Evolutionary conservation across 2,113 vertebrate genomes (phyloP).

Genomic region (Oxyruncus cristatus): DNA sequence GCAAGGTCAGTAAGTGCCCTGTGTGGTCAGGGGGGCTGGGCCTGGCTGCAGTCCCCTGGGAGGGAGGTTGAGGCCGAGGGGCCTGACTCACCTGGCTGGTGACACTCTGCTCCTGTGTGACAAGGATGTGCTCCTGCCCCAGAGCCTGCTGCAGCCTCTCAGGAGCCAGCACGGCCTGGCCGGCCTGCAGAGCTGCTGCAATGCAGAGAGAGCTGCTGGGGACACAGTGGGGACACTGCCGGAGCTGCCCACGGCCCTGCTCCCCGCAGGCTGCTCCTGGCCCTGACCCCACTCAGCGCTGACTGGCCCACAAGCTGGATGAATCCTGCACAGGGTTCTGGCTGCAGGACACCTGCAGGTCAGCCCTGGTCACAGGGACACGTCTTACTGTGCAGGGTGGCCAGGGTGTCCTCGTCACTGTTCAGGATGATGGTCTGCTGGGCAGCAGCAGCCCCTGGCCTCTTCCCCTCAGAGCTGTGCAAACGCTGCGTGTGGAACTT

Average conservation of each 20-base stretch:
- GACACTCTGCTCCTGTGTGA: constrained; percentile 87
- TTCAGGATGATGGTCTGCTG: constrained; percentile 89
- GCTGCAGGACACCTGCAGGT: neutral
- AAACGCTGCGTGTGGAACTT: constrained; percentile 97
- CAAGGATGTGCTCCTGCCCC: constrained; percentile 91
- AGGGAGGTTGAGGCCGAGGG: rapidly evolving
- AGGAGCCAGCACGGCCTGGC: constrained; percentile 81
- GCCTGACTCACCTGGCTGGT: constrained; percentile 81
- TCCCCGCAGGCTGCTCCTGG: neutral
- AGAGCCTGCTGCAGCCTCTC: constrained; percentile 86
- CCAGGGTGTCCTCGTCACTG: constrained; percentile 87
- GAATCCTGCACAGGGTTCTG: rapidly evolving
- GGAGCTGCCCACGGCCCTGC: rapidly evolving
- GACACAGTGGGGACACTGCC: neutral
- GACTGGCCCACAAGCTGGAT: neutral
- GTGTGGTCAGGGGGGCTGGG: rapidly evolving
- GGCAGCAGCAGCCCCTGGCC: constrained; percentile 7
- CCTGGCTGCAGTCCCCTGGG: too few relatives aligned
- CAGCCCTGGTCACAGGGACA: neutral
- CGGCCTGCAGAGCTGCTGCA: constrained; percentile 80
- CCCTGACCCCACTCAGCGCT: neutral
- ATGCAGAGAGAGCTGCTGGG: rapidly evolving
- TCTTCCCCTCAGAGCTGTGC: constrained; percentile 84
- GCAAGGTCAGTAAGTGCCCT: neutral
- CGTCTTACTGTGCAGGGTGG: constrained; percentile 85